phyloP scores from a whole-genome alignment of 2,888 invertebrate genomes.

The Steromphala cineraria region DNA sequence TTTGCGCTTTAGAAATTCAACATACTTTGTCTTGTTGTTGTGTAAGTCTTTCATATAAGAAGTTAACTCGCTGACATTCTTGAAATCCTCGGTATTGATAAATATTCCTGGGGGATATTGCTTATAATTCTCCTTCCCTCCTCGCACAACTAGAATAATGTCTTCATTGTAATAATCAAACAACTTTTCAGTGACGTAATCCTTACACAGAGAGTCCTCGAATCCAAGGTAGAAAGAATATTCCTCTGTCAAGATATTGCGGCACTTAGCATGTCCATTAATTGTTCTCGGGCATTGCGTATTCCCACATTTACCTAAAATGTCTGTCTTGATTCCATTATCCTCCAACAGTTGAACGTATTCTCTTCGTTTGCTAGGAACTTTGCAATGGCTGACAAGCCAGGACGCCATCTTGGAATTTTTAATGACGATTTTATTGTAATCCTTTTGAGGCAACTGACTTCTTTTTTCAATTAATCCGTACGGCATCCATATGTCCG shows the following conservation, averaged over 20 bases:
- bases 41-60: not conserved
- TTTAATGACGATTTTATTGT: not conserved
- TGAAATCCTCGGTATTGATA: not conserved
- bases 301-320: conserved; percentile 1
- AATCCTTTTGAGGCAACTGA: not conserved
- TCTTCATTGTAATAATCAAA: not conserved
- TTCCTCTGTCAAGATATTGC: not conserved
- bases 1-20: not conserved
- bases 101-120: not conserved
- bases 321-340: not conserved
- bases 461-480: not conserved
- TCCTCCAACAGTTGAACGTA: not conserved
- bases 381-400: not conserved
- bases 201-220: not conserved
- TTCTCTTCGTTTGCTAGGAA: not conserved
- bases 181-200: conserved; percentile 9
- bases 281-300: not conserved
- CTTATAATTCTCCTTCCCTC: not conserved
- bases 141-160: not conserved
- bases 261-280: not conserved
- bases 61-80: not conserved
- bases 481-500: not conserved
- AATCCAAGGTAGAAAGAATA: not conserved
- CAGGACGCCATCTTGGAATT: not conserved
- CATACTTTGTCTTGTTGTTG: not conserved